phyloP scores from a whole-genome alignment of 2,113 vertebrate species.

The Perognathus longimembris region DNA sequence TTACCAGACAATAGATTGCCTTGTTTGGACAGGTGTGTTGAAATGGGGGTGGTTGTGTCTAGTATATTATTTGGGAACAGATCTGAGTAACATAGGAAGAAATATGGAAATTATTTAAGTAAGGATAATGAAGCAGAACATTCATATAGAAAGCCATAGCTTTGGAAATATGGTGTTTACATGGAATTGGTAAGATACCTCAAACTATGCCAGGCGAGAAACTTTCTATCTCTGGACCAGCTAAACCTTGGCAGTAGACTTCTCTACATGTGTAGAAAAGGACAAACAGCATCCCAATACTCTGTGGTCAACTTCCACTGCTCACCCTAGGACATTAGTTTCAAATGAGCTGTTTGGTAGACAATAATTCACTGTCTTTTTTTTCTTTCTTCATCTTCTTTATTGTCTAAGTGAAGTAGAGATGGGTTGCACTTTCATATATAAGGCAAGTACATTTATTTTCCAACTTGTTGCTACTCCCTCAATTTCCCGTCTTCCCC shows the following conservation, averaged over 20 bases:
- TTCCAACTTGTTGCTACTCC: too few species aligned
- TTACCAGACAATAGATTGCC: too few species aligned
- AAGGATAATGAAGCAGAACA: background rate
- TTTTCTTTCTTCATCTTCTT: too few species aligned
- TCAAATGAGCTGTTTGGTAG: background rate
- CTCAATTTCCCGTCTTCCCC: too few species aligned
- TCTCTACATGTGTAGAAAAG: background rate
- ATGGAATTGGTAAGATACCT: background rate
- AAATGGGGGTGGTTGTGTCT: accelerated
- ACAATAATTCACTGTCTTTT: background rate
- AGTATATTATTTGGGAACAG: background rate
- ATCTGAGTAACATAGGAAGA: background rate
- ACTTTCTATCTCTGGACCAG: background rate
- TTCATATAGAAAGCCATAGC: background rate
- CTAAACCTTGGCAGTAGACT: background rate
- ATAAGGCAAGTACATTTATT: too few species aligned
- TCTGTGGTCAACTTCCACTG: background rate
- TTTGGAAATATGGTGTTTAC: accelerated
- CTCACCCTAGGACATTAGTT: background rate
- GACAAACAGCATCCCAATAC: background rate
- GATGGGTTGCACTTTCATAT: too few species aligned
- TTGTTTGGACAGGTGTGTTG: background rate
- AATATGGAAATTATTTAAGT: background rate
- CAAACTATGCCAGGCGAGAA: background rate
- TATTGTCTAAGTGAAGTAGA: too few species aligned